Conservation (phyloP, 1,140 invertebrate species). For the Aphis gossypii region DNA sequence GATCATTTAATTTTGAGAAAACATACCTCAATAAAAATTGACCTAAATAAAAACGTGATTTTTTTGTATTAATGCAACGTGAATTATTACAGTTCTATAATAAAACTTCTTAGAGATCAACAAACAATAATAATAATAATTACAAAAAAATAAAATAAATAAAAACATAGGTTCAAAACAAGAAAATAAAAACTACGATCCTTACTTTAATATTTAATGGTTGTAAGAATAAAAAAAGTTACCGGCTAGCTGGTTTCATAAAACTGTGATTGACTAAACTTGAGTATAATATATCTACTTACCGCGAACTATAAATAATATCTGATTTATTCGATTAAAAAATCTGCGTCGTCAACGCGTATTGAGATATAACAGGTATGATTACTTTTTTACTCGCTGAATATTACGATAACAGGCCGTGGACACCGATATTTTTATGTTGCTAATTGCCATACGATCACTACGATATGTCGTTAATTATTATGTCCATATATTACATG, state of each 20-base stretch:
- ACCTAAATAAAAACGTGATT: conserved; percentile 18
- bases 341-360: not conserved
- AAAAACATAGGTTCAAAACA: not conserved
- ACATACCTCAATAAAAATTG: not conserved
- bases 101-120: not conserved
- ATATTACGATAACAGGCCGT: not conserved
- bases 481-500: not conserved
- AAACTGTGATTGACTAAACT: not conserved
- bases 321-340: not conserved
- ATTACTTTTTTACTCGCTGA: not conserved
- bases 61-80: not conserved
- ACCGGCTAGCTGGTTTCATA: not conserved
- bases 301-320: not conserved
- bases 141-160: not conserved
- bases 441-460: not conserved
- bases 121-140: not conserved
- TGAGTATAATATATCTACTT: not conserved
- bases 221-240: not conserved
- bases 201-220: not conserved
- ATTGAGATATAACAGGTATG: not conserved
- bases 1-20: not conserved
- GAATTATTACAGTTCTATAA: not conserved
- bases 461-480: not conserved
- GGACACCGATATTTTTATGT: not conserved
- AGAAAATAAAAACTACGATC: not conserved